Evolutionary conservation across 2,797 vertebrate species (phyloP), one percentile per base, ranked within the genome.

Genomic region (Helostoma temminkii): DNA sequence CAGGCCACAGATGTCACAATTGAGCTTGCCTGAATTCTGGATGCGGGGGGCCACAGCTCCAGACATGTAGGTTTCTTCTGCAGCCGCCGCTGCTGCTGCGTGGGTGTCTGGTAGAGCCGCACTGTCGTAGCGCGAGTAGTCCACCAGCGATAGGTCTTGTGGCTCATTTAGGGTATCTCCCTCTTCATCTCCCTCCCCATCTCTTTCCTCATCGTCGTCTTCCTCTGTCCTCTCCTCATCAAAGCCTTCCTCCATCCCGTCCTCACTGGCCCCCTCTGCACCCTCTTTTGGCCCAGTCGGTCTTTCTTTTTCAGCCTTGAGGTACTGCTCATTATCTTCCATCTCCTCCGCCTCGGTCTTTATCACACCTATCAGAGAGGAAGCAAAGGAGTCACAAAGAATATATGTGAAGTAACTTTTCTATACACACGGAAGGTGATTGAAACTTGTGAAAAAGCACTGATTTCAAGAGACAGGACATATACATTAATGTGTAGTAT

Each of bases 1-100:
- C 90, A 98, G 90, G 81, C 97, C 97, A 76, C 97, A 98, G 86
- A 98, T 93, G 86, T 98, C 96, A 47, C 97, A 98, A 70, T 73
- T 97, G 83, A 98, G 94, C 87, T 98, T 98, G 65, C 96, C 95
- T 32, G 73, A 15, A 0, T 74, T 5, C 41, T 83, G 88, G 64
- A 77, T 41, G 72, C 85, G 83, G 25, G 88, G 56, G n/a, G 32
- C 53, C 56, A 82, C 68, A 18, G 83, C 63, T 52, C 93, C 93
- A 3, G 83, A 19, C 41, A 84, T 79, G 72, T 93, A 94, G 74
- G 86, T 12, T 28, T 69, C 88, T 6, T 96, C 95, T 11, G 77
- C 76, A 4, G 93, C 90, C 1, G 93, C 90, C 1, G 88, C 91
- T 1, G 86, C 91, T 3, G 88, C 93, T 0, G 91, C 62, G 11